These are phyloP conservation scores for Nebria salina DNA, from an alignment of 2,888 invertebrate genomes.

Conservation along the genomic window DNA sequence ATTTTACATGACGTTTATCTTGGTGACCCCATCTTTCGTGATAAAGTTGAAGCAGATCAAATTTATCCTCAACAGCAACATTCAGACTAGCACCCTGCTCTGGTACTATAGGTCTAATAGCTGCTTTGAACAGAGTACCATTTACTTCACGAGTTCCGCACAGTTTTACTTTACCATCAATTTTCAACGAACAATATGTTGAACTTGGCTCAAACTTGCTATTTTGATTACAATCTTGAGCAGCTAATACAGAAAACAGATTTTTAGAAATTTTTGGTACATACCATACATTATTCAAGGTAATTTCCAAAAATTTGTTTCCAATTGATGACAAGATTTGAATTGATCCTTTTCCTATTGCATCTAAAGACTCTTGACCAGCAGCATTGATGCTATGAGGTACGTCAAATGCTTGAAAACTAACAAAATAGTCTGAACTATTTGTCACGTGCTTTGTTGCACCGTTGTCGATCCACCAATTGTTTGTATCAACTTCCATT, in stretches of 20 bases:
- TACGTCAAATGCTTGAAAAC: constrained; percentile 47
- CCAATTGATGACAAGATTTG: not conserved
- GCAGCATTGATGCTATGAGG: constrained; percentile 49
- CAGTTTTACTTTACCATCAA: too few species aligned
- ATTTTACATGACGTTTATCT: constrained; percentile 21
- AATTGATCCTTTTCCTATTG: constrained; percentile 47
- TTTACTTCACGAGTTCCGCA: not conserved
- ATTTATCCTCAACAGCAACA: constrained; percentile 5
- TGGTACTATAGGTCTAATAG: not conserved
- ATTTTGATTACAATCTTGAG: too few species aligned
- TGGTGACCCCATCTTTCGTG: constrained; percentile 29
- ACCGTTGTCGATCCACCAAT: too few species aligned
- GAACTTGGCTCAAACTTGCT: too few species aligned
- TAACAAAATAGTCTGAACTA: constrained; percentile 44
- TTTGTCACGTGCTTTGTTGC: constrained; percentile 16
- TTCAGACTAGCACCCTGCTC: not conserved
- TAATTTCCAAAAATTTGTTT: too few species aligned
- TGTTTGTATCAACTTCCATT: too few species aligned
- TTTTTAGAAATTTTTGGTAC: not conserved
- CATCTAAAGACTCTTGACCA: constrained; percentile 48
- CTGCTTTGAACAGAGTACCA: constrained; percentile 36
- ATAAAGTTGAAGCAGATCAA: constrained; percentile 13
- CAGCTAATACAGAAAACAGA: too few species aligned
- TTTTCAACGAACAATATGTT: too few species aligned
- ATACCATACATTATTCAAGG: too few species aligned